These are phyloP conservation scores for Griposia aprilina DNA, from an alignment of 2,888 invertebrate species.

Conservation along the genomic window DNA sequence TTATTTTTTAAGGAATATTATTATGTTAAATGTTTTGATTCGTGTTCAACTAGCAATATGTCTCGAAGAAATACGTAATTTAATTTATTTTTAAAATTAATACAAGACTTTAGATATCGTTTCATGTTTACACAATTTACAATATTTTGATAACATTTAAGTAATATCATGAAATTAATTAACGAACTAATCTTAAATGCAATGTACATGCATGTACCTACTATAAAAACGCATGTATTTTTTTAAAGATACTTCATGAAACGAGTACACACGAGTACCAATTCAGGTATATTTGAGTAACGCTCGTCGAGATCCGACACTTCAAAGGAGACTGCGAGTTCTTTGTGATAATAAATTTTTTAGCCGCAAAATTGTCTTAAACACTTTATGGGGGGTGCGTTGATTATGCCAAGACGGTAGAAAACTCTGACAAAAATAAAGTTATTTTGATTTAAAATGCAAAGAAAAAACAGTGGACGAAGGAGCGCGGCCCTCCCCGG, in stretches of 20 bases:
- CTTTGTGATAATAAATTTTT: constrained; percentile 81
- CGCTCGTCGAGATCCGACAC: constrained; percentile 70
- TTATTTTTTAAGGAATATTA: constrained; percentile 13
- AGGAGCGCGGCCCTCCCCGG: constrained; percentile 69
- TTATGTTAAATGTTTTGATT: background rate
- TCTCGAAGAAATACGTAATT: background rate
- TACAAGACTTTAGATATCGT: no score
- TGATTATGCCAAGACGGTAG: constrained; percentile 86
- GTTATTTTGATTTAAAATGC: constrained; percentile 89
- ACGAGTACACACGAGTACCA: constrained; percentile 3
- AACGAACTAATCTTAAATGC: background rate
- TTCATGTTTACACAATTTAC: background rate
- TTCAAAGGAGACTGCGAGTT: constrained; percentile 77
- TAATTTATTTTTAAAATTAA: background rate
- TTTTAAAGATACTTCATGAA: constrained; percentile 5
- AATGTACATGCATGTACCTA: background rate
- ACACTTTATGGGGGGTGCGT: constrained; percentile 83
- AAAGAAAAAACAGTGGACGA: constrained; percentile 81
- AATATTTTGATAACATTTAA: background rate
- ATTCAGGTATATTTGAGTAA: background rate
- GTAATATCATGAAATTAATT: background rate
- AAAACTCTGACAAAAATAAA: constrained; percentile 86
- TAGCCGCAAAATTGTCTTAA: constrained; percentile 85
- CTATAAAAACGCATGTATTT: background rate
- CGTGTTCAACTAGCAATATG: background rate